Percentiles rank a stretch among this genome's conserved stretches.
phyloP scores from a whole-genome alignment of 1,140 invertebrate species.

The Oreohelix idahoensis region DNA sequence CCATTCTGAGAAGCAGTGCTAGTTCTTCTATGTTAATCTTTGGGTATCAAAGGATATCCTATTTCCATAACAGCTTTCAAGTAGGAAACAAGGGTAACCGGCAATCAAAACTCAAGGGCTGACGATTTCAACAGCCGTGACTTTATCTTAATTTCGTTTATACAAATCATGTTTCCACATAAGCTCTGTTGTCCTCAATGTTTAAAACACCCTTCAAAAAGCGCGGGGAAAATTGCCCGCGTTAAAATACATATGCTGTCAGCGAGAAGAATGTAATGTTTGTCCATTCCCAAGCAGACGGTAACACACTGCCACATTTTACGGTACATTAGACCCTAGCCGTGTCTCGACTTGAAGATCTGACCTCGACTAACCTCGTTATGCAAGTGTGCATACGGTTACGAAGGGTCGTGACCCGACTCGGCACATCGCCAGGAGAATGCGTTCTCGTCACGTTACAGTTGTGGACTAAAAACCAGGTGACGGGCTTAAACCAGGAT shows the following conservation, averaged over 20 bases:
- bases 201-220: not conserved
- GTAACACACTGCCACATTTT: not conserved
- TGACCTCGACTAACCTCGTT: not conserved
- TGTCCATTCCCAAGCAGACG: not conserved
- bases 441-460: too few species aligned
- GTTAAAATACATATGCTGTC: not conserved
- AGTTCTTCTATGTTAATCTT: too few species aligned
- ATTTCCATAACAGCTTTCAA: too few species aligned
- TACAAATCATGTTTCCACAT: too few species aligned
- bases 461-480: too few species aligned
- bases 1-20: too few species aligned
- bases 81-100: too few species aligned
- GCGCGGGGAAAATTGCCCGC: not conserved
- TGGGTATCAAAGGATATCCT: too few species aligned
- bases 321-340: not conserved
- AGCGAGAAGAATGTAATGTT: not conserved
- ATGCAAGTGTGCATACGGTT: constrained; percentile 12
- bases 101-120: too few species aligned
- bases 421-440: not conserved
- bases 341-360: not conserved
- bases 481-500: too few species aligned
- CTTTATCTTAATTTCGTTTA: too few species aligned
- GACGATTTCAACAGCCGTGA: too few species aligned
- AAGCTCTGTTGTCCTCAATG: not conserved
- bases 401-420: not conserved